A percentile compares a stretch with the other conserved stretches of the same genome.
Evolutionary conservation across 2,113 vertebrate species (phyloP).

Genomic region (Riparia riparia): DNA sequence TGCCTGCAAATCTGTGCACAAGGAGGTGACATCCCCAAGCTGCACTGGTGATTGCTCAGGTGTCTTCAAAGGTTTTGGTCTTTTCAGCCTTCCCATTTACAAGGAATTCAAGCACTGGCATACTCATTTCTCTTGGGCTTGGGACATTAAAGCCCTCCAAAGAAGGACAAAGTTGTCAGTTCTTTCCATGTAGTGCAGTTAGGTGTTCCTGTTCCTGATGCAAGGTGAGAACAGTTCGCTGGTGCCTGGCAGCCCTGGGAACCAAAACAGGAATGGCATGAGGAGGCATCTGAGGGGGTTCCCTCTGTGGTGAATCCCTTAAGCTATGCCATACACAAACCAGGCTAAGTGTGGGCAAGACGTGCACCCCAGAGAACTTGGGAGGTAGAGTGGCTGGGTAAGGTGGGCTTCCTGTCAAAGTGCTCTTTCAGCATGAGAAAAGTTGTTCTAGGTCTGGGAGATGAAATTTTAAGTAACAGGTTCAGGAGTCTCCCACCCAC

Average conservation of each 20-base stretch:
- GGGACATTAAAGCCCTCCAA: neutral
- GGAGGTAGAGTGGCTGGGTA: neutral
- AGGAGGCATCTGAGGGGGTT: neutral
- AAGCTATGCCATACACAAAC: neutral
- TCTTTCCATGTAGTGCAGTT: neutral
- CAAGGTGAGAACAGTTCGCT: neutral
- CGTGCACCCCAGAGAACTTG: rapidly evolving
- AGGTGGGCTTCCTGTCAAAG: neutral
- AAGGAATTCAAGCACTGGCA: neutral
- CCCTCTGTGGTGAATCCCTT: neutral
- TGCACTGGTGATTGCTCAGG: neutral
- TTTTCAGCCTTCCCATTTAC: neutral
- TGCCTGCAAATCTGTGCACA: neutral
- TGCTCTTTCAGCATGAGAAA: neutral
- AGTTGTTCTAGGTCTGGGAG: neutral
- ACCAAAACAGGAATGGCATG: neutral
- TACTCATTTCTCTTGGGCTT: neutral
- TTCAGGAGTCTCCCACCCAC: neutral
- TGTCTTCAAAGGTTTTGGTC: neutral
- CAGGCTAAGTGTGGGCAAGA: neutral
- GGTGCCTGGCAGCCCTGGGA: neutral
- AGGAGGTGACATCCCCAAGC: neutral
- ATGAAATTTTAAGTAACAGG: neutral
- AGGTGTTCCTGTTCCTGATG: neutral
- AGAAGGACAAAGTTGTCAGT: neutral